A percentile compares a stretch with the other conserved stretches of the same genome.
phyloP scores from a whole-genome alignment of 92 coral and sea anemone genomes.

The Paramuricea clavata region DNA sequence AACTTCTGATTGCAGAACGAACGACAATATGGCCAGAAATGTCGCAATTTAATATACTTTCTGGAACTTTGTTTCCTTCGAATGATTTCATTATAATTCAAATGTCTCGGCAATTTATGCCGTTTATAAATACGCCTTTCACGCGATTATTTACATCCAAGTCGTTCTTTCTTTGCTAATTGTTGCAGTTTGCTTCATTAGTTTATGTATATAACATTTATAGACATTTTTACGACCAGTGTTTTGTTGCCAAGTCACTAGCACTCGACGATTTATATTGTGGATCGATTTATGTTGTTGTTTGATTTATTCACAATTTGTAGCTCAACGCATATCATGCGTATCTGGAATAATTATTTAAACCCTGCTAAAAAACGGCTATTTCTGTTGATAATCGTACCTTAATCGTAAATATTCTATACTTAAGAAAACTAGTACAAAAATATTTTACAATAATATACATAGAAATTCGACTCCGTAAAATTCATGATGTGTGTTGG shows the following conservation, averaged over 20 bases:
- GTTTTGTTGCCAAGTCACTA: conserved; percentile 3
- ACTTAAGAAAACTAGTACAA: neutral
- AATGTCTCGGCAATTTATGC: conserved; percentile 2
- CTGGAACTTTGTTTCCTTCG: conserved; percentile 39
- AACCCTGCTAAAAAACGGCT: neutral
- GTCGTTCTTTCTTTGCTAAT: neutral
- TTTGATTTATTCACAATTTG: conserved; percentile 13
- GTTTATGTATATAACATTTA: neutral
- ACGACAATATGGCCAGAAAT: conserved; percentile 11
- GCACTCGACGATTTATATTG: neutral
- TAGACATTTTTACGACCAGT: neutral
- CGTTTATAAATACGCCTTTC: neutral
- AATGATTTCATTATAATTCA: conserved; percentile 3
- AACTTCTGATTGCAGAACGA: neutral
- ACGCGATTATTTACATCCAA: neutral
- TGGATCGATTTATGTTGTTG: conserved; percentile 21
- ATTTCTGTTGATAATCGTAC: neutral
- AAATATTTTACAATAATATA: neutral
- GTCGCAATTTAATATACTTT: conserved; percentile 34
- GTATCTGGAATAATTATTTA: conserved; percentile 10
- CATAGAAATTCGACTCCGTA: neutral
- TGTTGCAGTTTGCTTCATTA: neutral
- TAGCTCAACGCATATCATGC: conserved; percentile 15
- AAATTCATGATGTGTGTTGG: neutral
- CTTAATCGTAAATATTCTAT: neutral